Conservation (phyloP, 2,113 vertebrate species). For the Trogon surrucura region DNA sequence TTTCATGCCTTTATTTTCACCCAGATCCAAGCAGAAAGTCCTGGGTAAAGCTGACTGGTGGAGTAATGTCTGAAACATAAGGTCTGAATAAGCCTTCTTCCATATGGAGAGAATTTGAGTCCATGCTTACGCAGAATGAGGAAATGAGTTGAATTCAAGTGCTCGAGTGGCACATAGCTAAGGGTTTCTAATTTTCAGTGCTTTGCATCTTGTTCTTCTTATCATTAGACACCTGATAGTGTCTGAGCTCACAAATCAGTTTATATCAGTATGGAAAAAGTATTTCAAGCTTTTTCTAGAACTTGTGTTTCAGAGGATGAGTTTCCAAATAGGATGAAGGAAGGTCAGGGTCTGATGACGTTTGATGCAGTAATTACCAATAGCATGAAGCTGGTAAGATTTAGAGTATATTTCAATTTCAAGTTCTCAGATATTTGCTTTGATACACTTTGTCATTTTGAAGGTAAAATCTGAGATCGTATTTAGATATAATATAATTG, state of each 20-base stretch:
- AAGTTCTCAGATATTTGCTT: background rate
- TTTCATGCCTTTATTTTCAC: background rate
- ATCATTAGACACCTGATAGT: background rate
- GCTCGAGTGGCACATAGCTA: background rate
- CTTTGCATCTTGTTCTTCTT: background rate
- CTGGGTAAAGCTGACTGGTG: background rate
- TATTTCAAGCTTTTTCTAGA: background rate
- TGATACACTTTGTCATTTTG: background rate
- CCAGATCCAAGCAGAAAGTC: background rate
- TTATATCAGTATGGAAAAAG: background rate
- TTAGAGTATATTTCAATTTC: background rate
- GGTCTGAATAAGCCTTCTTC: background rate
- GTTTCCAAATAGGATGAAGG: background rate
- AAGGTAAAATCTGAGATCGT: background rate
- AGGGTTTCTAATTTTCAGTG: background rate
- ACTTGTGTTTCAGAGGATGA: background rate
- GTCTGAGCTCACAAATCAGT: background rate
- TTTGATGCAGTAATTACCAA: background rate
- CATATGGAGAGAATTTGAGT: background rate
- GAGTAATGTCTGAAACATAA: background rate
- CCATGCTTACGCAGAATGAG: background rate
- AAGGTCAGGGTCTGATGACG: background rate
- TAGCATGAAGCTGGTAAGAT: background rate
- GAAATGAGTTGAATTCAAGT: background rate
- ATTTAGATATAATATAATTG: background rate